Evolutionary conservation across 2,113 vertebrate genomes (phyloP).

Genomic region (Burhinus bistriatus): DNA sequence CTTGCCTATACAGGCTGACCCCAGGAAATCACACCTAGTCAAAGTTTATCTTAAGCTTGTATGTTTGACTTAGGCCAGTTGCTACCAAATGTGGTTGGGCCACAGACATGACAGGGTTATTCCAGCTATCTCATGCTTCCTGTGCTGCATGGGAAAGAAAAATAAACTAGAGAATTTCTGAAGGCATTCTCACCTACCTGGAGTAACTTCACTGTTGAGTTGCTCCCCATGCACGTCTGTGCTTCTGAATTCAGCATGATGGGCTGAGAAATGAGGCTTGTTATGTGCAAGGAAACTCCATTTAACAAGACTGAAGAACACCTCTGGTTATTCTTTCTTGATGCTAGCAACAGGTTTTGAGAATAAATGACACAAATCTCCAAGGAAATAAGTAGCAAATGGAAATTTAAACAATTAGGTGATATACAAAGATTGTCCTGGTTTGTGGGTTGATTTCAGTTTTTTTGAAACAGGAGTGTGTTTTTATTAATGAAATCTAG

Average conservation of each 20-base stretch:
- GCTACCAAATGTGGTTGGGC: neutral
- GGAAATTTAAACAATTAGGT: neutral
- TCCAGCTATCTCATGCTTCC: neutral
- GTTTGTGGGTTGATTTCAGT: neutral
- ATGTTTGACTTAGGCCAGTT: neutral
- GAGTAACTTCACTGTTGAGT: neutral
- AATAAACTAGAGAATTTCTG: neutral
- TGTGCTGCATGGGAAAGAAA: neutral
- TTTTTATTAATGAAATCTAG: neutral
- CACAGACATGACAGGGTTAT: neutral
- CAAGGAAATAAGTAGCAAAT: neutral
- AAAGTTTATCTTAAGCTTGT: neutral
- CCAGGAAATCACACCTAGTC: accelerated
- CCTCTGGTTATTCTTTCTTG: neutral
- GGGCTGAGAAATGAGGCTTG: neutral
- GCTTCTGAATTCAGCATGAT: neutral
- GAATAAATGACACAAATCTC: neutral
- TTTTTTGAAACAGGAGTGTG: neutral
- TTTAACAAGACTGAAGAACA: neutral
- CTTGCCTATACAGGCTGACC: neutral
- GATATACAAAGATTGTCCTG: neutral
- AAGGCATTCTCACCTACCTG: neutral
- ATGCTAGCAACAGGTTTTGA: neutral
- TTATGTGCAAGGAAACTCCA: neutral
- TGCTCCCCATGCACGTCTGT: neutral